Percentiles rank a stretch among this genome's conserved stretches.
Evolutionary conservation across 2,113 vertebrate genomes (phyloP).

Genomic region (Erinaceus europaeus): DNA sequence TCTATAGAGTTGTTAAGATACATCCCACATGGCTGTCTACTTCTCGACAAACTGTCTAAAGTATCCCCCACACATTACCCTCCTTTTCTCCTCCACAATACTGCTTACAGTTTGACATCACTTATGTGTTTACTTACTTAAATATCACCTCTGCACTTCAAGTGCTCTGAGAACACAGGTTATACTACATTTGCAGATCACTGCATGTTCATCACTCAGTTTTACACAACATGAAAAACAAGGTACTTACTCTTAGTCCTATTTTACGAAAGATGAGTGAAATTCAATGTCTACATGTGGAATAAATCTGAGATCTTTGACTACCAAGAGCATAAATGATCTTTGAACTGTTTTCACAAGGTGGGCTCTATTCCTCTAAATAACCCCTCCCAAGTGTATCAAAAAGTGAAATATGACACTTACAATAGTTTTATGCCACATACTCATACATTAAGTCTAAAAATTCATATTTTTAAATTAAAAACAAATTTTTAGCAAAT

Average conservation of each 20-base stretch:
- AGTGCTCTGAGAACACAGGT: not conserved
- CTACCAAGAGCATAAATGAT: not conserved
- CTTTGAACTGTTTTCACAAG: not conserved
- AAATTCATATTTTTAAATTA: slow-evolving; percentile 18
- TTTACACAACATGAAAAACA: not conserved
- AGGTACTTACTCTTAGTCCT: not conserved
- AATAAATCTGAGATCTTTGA: not conserved
- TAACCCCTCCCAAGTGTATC: not conserved
- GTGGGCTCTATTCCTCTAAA: not conserved
- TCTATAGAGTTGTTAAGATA: fast-evolving
- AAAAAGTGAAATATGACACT: slow-evolving; percentile 22
- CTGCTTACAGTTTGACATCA: not conserved
- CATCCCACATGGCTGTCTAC: not conserved
- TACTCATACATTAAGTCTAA: not conserved
- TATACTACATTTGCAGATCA: not conserved
- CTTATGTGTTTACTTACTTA: not conserved
- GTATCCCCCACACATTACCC: not conserved
- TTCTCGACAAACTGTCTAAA: not conserved
- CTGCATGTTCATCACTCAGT: not conserved
- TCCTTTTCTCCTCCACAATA: not conserved
- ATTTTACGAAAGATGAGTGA: not conserved
- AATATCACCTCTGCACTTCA: not conserved
- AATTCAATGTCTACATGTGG: not conserved
- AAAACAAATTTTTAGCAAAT: not conserved
- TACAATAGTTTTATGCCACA: not conserved